Percentiles rank a stretch among this genome's conserved stretches.
Conservation (phyloP, 2,113 vertebrate species). For the Gobio gobio region DNA sequence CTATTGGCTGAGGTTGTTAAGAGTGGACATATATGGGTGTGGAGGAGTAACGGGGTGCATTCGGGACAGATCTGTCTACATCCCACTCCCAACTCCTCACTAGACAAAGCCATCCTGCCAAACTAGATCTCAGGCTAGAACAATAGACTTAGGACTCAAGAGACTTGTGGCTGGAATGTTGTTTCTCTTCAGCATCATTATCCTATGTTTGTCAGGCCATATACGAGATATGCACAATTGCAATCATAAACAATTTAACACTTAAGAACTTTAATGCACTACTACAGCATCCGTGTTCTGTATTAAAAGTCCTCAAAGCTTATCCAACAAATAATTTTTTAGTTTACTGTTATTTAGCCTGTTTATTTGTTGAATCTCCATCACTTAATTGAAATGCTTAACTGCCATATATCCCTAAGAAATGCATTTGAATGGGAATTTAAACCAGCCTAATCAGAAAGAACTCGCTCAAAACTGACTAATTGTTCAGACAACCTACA, state of each 20-base stretch:
- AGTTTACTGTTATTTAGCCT: not conserved
- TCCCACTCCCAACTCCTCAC: not conserved
- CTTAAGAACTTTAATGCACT: not conserved
- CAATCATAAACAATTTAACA: not conserved
- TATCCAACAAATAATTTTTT: not conserved
- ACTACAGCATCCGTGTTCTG: not conserved
- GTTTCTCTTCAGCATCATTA: not conserved
- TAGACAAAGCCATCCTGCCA: slow-evolving; percentile 33
- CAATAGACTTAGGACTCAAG: not conserved
- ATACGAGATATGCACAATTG: not conserved
- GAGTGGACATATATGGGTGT: not conserved
- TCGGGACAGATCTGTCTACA: not conserved
- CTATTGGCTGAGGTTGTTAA: slow-evolving; percentile 38
- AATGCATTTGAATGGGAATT: not conserved
- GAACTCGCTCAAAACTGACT: no score
- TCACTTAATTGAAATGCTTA: not conserved
- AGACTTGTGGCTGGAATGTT: not conserved
- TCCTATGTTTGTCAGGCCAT: not conserved
- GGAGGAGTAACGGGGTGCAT: not conserved
- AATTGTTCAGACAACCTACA: no score
- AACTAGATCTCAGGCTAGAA: not conserved
- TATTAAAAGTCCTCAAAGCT: not conserved
- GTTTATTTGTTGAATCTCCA: no score
- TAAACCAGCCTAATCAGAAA: no score
- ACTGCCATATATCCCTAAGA: not conserved